Evolutionary conservation across 2,888 invertebrate species (phyloP).

Genomic region (Bugulina stolonifera): DNA sequence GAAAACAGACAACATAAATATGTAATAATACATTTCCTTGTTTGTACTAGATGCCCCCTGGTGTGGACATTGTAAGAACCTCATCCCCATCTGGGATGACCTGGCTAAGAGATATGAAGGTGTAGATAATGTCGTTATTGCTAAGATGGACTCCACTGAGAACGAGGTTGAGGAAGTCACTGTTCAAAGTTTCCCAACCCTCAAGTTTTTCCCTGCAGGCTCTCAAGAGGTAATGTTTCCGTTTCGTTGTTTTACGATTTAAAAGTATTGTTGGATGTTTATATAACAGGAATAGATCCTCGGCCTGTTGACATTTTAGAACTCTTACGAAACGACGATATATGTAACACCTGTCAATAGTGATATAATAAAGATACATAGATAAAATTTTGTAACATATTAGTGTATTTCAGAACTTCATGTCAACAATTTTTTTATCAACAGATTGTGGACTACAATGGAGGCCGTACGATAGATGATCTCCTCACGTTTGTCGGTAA

Average conservation of each 20-base stretch:
- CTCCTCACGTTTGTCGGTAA: conserved; percentile 88
- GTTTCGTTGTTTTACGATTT: background rate
- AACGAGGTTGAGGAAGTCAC: conserved; percentile 96
- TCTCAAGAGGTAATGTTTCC: conserved; percentile 67
- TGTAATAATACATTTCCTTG: too few relatives aligned
- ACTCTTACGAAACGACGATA: background rate
- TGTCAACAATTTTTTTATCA: conserved; percentile 2
- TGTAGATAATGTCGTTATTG: conserved; percentile 73
- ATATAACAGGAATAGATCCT: too few relatives aligned
- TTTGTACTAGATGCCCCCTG: conserved; percentile 76
- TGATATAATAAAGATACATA: background rate
- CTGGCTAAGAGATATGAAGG: conserved; percentile 87
- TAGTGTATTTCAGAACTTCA: background rate
- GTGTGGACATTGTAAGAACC: conserved; percentile 95
- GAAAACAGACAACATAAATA: too few relatives aligned
- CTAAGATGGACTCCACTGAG: conserved; percentile 97
- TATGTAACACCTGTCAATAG: background rate
- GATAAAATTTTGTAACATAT: too few relatives aligned
- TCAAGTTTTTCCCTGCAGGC: conserved; percentile 76
- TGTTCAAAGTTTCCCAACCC: conserved; percentile 70
- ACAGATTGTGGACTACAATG: conserved; percentile 76
- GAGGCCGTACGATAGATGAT: conserved; percentile 88
- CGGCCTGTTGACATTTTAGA: too few relatives aligned
- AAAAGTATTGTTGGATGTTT: background rate
- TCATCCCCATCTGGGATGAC: conserved; percentile 92